Base-by-base conservation (phyloP, 2,888 invertebrate genomes). In the Laothoe populi region DNA sequence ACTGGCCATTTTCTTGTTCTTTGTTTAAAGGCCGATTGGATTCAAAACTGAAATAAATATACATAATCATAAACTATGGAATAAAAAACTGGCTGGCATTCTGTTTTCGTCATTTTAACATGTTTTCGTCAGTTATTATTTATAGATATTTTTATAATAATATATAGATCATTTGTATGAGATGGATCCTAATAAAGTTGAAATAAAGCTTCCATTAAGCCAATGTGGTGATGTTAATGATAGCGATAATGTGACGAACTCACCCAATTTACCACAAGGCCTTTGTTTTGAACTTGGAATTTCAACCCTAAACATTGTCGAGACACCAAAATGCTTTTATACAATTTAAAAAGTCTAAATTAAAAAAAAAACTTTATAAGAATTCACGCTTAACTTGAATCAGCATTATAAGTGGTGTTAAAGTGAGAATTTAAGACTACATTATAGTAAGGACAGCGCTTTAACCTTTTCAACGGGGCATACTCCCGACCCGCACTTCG, bases 401-500 rank as follows among this genome's bases (percentile, higher is more conserved):
- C 53, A 19, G 53, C 35, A 16, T 31, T 53, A 35, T 49, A 26
- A 53, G 53, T 19, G 19, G 26, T 26, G 48, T 48, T 26, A 35
- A 53, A 21, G 53, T 53, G 53, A 19, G 35, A 53, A 10, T 44
- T 44, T 44, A 35, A 53, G 53, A 19, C 31, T 35, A 35, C 19
- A 19, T 19, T 53, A 19, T 53, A 35, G 53, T 35, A 35, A 35
- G 35, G 31, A 35, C 53, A 35, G 35, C 35, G 19, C 35, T 49
- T 53, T 53, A 53, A 49, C 26, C 49, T 49, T 49, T 49, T 26
- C 26, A 49, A 53, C 53, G 53, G 35, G 53, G 53, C 31, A 21
- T 11, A 2, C 53, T 35, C 11, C 53, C 35, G 53, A 53, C 53
- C 53, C 19, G 11, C 53, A 53, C 31, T 53, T 21, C 19, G 16